These are phyloP conservation scores for Salvelinus sp. DNA, from an alignment of 2,113 vertebrate species.

Conservation along the genomic window DNA sequence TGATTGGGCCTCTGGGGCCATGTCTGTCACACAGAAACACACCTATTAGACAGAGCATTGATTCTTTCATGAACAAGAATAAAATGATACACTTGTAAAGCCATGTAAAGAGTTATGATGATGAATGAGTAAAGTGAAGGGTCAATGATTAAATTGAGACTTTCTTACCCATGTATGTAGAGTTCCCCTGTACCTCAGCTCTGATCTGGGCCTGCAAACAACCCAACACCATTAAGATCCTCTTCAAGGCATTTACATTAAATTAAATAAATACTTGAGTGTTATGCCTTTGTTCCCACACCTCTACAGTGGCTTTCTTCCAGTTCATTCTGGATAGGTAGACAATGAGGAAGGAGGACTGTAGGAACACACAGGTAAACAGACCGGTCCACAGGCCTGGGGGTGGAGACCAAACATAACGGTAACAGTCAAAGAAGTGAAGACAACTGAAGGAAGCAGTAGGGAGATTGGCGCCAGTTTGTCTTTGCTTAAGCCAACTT, in stretches of 20 bases:
- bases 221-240: background rate
- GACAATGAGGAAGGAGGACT: background rate
- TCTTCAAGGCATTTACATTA: background rate
- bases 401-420: slow-evolving; percentile 19
- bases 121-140: too few species aligned
- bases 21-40: background rate
- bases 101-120: too few species aligned
- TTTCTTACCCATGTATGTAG: slow-evolving; percentile 48
- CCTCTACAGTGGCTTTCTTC: background rate
- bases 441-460: too few species aligned
- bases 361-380: background rate
- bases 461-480: too few species aligned
- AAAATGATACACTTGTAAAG: too few species aligned
- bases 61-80: background rate
- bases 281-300: background rate
- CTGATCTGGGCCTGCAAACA: slow-evolving; percentile 66
- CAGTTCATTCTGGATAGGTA: slow-evolving; percentile 2
- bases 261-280: background rate
- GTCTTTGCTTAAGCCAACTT: too few species aligned
- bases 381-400: slow-evolving; percentile 71
- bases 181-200: slow-evolving; percentile 50
- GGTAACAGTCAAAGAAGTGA: too few species aligned
- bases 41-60: background rate
- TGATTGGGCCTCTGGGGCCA: slow-evolving; percentile 13
- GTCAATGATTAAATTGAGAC: background rate